Evolutionary conservation across 2,888 invertebrate genomes (phyloP), one percentile per base, ranked within the genome.

Genomic region (Drymonia ruficornis): DNA sequence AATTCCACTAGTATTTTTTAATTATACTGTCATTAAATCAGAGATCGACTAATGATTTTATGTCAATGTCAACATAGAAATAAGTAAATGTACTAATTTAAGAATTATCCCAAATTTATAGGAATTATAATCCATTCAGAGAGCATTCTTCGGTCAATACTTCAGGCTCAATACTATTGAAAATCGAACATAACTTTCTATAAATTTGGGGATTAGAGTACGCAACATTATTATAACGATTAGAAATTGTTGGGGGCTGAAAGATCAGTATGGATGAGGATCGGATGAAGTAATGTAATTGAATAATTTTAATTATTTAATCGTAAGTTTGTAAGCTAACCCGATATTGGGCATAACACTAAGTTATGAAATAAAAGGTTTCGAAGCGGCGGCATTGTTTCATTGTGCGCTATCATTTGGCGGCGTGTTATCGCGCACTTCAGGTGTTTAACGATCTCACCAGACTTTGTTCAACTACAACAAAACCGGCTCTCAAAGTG

Each of bases 311-410:
- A 50, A 50, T 49, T 44, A 49, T 46, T 47, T 46, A 48, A 53
- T 46, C 55, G 62, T 67, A 67, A 62, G 51, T 58, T 61, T 31
- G 34, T 46, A 15, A 29, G 31, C 13, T 34, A 34, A 28, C n/a
- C 12, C 19, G 19, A 45, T 58, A 59, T 62, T 65, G 59, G 65
- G 60, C 65, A 52, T 70, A 65, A 65, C 64, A 43, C 53, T 55
- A 58, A 59, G 63, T 74, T 76, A 75, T 73, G 62, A 64, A 81
- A 77, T 78, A 80, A 80, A 81, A 71, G 53, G 49, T 65, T 50
- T 65, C 51, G 40, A 67, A 62, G 34, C 54, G 8, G 56, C 55
- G 42, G 52, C 53, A 60, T 70, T 65, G 70, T 76, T 72, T 74
- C 59, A 69, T 51, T 74, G 54, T 52, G 23, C 44, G 53, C 44